Evolutionary conservation across 2,888 invertebrate genomes (phyloP).

Genomic region (Synanthedon myopaeformis): DNA sequence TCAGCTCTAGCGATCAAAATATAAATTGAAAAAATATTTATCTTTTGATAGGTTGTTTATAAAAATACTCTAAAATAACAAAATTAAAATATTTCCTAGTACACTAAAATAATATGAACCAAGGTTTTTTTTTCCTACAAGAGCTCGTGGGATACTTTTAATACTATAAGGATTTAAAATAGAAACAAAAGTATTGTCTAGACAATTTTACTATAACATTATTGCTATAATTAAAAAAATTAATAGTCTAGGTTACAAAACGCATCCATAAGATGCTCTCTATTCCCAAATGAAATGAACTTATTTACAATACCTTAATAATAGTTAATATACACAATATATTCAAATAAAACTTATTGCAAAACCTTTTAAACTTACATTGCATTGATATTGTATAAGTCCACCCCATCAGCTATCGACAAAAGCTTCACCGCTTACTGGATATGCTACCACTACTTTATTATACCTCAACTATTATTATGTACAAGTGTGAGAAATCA

Average conservation of each 20-base stretch:
- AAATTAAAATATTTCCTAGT: too few relatives aligned
- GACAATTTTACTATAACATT: constrained; percentile 9
- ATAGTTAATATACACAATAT: constrained; percentile 6
- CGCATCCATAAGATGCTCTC: constrained; percentile 35
- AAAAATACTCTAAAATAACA: too few relatives aligned
- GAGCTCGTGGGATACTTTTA: neutral
- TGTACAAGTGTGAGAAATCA: too few relatives aligned
- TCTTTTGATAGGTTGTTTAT: too few relatives aligned
- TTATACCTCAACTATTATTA: neutral
- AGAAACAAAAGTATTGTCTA: constrained; percentile 6
- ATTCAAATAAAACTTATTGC: constrained; percentile 1
- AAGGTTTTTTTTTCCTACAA: too few relatives aligned
- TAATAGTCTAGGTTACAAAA: constrained; percentile 31
- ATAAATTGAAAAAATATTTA: too few relatives aligned
- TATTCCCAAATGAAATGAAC: constrained; percentile 31
- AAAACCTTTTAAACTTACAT: neutral
- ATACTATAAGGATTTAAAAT: neutral
- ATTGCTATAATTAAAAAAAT: constrained; percentile 18
- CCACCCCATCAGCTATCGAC: constrained; percentile 32
- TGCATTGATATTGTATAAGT: constrained; percentile 18
- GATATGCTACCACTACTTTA: constrained; percentile 31
- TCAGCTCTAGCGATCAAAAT: too few relatives aligned
- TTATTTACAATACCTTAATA: constrained; percentile 14
- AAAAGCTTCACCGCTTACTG: constrained; percentile 21
- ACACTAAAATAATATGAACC: too few relatives aligned